Conservation (phyloP, 2,888 invertebrate genomes). For the Andrena trimmerana region DNA sequence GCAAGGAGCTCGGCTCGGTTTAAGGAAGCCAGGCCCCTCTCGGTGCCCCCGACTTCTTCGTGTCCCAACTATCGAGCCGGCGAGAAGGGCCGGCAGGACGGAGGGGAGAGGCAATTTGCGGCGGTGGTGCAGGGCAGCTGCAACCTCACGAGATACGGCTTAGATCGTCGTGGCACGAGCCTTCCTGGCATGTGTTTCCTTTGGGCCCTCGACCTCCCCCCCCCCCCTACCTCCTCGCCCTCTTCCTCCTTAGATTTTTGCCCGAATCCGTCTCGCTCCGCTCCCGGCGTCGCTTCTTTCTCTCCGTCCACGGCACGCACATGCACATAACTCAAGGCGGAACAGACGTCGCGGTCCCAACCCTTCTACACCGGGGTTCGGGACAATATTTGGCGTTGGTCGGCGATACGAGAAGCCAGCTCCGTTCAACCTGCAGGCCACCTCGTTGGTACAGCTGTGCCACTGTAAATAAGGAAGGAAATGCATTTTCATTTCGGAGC, state of each 20-base stretch:
- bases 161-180: constrained; percentile 83
- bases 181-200: constrained; percentile 81
- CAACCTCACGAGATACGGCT: constrained; percentile 78
- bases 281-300: constrained; percentile 3
- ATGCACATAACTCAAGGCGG: constrained; percentile 36
- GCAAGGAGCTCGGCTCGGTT: constrained; percentile 58
- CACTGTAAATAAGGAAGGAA: constrained; percentile 22
- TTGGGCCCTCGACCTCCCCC: constrained; percentile 53
- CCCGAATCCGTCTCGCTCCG: constrained; percentile 41
- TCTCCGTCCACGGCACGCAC: constrained; percentile 45
- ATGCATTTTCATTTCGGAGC: constrained; percentile 29
- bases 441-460: constrained; percentile 37
- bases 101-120: constrained; percentile 65
- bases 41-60: constrained; percentile 57
- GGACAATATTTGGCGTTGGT: constrained; percentile 39
- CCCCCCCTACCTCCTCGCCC: constrained; percentile 45
- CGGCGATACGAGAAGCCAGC: constrained; percentile 16
- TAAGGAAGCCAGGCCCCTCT: constrained; percentile 63
- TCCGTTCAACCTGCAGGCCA: constrained; percentile 50
- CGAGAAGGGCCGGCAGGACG: constrained; percentile 25
- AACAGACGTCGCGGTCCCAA: constrained; percentile 52
- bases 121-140: constrained; percentile 77
- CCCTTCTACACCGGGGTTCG: constrained; percentile 34
- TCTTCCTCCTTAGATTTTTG: constrained; percentile 57
- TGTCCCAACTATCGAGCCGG: constrained; percentile 45